A percentile compares a stretch with the other conserved stretches of the same genome.
These are phyloP conservation scores for Myxocyprinus asiaticus DNA, from an alignment of 2,113 vertebrate genomes.

Conservation along the genomic window DNA sequence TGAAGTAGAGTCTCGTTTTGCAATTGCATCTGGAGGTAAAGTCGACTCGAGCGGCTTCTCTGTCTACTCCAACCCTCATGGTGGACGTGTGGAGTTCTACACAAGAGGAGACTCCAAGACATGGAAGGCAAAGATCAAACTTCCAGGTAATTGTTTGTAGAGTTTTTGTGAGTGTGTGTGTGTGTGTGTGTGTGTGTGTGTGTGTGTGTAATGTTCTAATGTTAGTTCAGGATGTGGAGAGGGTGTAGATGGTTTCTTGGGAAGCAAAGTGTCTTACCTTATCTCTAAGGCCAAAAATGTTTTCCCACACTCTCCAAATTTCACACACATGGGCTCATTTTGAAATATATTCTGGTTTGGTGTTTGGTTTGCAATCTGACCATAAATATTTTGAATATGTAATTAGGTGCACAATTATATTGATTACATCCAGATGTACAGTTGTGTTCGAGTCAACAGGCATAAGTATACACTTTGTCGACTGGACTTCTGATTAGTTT, in stretches of 20 bases:
- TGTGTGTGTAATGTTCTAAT: not conserved
- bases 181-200: conserved; percentile 5
- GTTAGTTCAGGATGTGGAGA: not conserved
- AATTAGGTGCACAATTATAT: conserved; percentile 46
- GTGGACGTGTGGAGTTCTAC: conserved; percentile 87
- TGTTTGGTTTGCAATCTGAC: conserved; percentile 32
- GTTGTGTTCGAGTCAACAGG: not conserved
- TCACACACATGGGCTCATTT: conserved; percentile 1
- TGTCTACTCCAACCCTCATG: conserved; percentile 77
- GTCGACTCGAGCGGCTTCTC: conserved; percentile 91
- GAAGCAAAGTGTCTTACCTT: not conserved
- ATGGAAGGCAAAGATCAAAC: conserved; percentile 86
- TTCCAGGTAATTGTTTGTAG: conserved; percentile 79
- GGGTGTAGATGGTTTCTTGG: not conserved
- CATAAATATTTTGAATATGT: conserved; percentile 46
- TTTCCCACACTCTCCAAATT: conserved; percentile 21
- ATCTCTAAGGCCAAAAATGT: conserved; percentile 12
- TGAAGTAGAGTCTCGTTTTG: conserved; percentile 69
- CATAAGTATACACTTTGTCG: not conserved
- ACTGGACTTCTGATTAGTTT: not conserved
- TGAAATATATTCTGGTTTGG: conserved; percentile 39
- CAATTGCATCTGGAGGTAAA: conserved; percentile 82
- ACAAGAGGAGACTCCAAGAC: conserved; percentile 79
- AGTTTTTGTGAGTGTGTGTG: not conserved
- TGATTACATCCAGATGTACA: conserved; percentile 52